These are phyloP conservation scores for Semaprochilodus insignis DNA, from an alignment of 2,797 vertebrate genomes.

Conservation along the genomic window DNA sequence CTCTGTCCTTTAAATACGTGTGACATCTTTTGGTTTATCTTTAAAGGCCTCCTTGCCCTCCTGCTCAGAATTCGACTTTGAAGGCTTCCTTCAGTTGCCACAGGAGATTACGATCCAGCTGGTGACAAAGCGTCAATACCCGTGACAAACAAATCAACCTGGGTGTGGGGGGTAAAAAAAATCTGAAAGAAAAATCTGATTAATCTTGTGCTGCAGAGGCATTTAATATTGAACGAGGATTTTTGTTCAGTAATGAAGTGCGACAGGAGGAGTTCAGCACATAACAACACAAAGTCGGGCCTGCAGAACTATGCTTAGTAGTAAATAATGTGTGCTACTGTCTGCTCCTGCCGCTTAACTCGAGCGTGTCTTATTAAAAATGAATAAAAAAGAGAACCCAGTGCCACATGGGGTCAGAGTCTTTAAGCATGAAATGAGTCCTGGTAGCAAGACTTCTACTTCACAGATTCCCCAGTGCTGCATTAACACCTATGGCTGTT, in stretches of 20 bases:
- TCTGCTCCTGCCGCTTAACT: constrained; percentile 68
- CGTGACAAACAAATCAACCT: constrained; percentile 65
- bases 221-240: constrained; percentile 69
- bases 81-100: constrained; percentile 48
- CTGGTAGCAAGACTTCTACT: constrained; percentile 40
- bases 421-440: constrained; percentile 74
- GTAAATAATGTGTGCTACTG: constrained; percentile 70
- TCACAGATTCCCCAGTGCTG: neutral
- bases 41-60: constrained; percentile 34
- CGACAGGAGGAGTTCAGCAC: constrained; percentile 62
- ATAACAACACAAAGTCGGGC: constrained; percentile 66
- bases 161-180: neutral
- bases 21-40: constrained; percentile 55
- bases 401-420: constrained; percentile 68
- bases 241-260: constrained; percentile 63
- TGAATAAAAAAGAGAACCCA: constrained; percentile 64
- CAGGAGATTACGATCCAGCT: constrained; percentile 53
- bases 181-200: constrained; percentile 65
- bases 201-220: constrained; percentile 51
- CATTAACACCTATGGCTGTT: neutral
- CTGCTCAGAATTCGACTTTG: constrained; percentile 48
- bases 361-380: constrained; percentile 75
- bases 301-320: constrained; percentile 69
- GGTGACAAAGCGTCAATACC: constrained; percentile 54
- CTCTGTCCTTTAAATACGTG: constrained; percentile 41